These are phyloP conservation scores for Lasioglossum leucozonium DNA, from an alignment of 2,888 invertebrate genomes.

Conservation along the genomic window DNA sequence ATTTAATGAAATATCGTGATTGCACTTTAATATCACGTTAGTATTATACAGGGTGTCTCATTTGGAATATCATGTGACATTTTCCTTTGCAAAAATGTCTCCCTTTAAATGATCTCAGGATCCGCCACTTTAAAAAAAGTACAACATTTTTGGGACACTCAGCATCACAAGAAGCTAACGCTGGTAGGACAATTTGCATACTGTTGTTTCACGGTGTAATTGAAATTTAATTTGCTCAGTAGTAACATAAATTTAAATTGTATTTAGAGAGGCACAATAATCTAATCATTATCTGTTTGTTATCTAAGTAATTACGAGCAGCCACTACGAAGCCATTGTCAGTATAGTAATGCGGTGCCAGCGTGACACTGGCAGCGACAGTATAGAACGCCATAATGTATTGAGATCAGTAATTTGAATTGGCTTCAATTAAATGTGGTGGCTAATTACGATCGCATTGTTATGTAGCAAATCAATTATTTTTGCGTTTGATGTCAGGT, in stretches of 20 bases:
- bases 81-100: no score
- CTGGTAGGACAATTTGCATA: background rate
- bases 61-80: no score
- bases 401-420: background rate
- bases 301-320: conserved; percentile 10
- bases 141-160: no score
- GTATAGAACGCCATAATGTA: background rate
- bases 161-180: background rate
- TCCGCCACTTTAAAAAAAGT: no score
- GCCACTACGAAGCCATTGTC: background rate
- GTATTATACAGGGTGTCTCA: no score
- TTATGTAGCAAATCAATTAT: background rate
- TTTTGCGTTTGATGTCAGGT: background rate
- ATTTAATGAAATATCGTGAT: no score
- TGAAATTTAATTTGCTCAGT: background rate
- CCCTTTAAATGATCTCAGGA: no score
- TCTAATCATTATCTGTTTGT: background rate
- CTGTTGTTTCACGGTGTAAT: background rate
- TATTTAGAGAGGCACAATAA: background rate
- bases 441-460: conserved; percentile 3
- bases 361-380: background rate
- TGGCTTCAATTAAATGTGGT: background rate
- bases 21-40: no score
- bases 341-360: conserved; percentile 13
- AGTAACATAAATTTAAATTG: background rate